phyloP scores from a whole-genome alignment of 2,797 vertebrate genomes.

The Anableps anableps region DNA sequence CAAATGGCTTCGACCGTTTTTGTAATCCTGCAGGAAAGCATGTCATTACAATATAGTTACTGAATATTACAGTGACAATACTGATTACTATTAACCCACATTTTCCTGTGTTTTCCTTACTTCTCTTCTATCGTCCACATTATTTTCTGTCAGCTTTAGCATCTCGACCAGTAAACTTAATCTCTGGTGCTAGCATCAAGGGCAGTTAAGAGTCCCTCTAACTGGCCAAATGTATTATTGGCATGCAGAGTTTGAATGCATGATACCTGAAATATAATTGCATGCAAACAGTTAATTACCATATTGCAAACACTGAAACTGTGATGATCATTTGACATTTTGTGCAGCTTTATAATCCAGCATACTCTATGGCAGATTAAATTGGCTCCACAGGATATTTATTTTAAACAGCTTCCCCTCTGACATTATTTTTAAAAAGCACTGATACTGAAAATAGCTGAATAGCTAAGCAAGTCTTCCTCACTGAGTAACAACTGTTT shows the following conservation, averaged over 20 bases:
- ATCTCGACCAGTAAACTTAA: not conserved
- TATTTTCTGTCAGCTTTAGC: not conserved
- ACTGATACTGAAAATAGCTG: not conserved
- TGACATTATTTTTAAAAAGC: not conserved
- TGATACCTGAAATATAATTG: not conserved
- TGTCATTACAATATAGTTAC: not conserved
- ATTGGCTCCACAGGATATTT: not conserved
- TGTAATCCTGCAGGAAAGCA: not conserved
- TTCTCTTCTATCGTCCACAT: not conserved
- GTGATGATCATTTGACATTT: not conserved
- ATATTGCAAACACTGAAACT: not conserved
- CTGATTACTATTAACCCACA: not conserved
- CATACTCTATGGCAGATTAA: not conserved
- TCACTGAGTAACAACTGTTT: too few species aligned
- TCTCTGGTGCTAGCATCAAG: not conserved
- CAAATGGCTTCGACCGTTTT: not conserved
- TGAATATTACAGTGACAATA: too few species aligned
- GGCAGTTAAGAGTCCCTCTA: not conserved
- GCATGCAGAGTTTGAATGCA: not conserved
- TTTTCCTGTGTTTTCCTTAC: not conserved
- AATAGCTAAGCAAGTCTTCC: too few species aligned
- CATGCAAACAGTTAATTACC: not conserved
- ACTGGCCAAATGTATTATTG: not conserved
- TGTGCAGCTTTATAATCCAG: not conserved
- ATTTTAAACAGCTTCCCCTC: not conserved